Conservation (phyloP, 2,888 invertebrate species). For the Chymomyza procnemis region DNA sequence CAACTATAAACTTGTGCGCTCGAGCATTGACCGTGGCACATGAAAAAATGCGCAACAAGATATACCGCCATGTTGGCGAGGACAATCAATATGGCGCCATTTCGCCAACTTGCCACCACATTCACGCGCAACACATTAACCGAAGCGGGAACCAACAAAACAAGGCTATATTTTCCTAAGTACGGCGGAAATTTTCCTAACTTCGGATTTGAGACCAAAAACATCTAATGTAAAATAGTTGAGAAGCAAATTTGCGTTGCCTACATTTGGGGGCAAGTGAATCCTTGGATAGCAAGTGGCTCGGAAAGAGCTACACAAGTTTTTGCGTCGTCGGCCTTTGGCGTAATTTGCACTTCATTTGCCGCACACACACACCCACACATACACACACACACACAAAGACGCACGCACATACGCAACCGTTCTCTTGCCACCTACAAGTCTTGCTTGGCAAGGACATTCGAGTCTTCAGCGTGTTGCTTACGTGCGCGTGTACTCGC, state of each 20-base stretch:
- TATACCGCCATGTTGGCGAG: conserved; percentile 19
- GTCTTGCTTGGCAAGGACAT: conserved; percentile 41
- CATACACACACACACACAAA: conserved; percentile 27
- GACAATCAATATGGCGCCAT: background rate
- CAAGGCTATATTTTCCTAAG: background rate
- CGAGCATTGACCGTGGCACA: conserved; percentile 59
- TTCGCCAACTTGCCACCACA: background rate
- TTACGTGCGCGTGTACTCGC: background rate
- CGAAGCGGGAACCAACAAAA: background rate
- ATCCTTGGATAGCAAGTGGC: background rate
- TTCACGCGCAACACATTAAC: background rate
- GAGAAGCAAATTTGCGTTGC: conserved; percentile 16
- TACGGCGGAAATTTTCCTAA: background rate
- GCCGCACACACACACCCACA: conserved; percentile 30
- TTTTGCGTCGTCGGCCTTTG: conserved; percentile 38
- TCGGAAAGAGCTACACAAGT: background rate
- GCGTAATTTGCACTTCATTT: conserved; percentile 69
- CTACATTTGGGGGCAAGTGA: conserved; percentile 25
- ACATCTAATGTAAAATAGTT: background rate
- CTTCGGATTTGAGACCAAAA: background rate
- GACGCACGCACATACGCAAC: background rate
- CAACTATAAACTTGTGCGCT: conserved; percentile 1
- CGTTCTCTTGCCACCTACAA: conserved; percentile 10
- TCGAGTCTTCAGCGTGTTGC: conserved; percentile 1
- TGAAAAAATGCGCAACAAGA: conserved; percentile 67